Conservation (phyloP, 2,797 vertebrate species). For the Columba guinea region DNA sequence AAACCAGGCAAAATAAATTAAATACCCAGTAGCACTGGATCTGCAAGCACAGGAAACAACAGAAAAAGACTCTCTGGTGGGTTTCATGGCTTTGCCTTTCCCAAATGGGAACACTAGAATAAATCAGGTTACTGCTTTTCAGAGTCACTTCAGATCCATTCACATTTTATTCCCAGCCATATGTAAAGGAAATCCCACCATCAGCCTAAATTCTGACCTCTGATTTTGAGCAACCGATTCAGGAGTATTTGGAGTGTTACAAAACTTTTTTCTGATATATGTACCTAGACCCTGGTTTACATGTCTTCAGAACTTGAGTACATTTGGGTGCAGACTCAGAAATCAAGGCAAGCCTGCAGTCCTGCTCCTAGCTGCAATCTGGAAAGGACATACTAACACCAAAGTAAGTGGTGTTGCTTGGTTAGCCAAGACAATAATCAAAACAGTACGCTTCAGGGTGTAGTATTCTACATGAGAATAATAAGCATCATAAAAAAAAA, state of each 20-base stretch:
- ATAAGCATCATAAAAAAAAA: background rate
- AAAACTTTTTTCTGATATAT: background rate
- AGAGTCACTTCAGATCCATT: background rate
- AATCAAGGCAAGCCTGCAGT: background rate
- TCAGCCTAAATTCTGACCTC: background rate
- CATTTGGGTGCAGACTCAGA: background rate
- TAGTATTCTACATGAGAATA: background rate
- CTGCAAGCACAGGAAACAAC: background rate
- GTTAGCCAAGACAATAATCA: background rate
- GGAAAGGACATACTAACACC: background rate
- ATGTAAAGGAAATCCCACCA: background rate
- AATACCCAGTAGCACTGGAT: background rate
- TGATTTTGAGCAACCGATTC: background rate
- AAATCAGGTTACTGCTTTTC: background rate
- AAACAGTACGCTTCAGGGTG: background rate
- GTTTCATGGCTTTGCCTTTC: background rate
- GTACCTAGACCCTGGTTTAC: background rate
- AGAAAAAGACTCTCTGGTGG: background rate
- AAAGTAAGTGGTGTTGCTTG: background rate
- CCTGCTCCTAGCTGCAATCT: background rate
- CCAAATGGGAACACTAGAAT: background rate
- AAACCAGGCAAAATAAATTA: background rate
- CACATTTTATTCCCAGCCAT: background rate
- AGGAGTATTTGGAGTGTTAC: background rate
- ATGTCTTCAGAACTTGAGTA: fast-evolving